Evolutionary conservation across 2,797 vertebrate species (phyloP).

Genomic region (Peromyscus eremicus): DNA sequence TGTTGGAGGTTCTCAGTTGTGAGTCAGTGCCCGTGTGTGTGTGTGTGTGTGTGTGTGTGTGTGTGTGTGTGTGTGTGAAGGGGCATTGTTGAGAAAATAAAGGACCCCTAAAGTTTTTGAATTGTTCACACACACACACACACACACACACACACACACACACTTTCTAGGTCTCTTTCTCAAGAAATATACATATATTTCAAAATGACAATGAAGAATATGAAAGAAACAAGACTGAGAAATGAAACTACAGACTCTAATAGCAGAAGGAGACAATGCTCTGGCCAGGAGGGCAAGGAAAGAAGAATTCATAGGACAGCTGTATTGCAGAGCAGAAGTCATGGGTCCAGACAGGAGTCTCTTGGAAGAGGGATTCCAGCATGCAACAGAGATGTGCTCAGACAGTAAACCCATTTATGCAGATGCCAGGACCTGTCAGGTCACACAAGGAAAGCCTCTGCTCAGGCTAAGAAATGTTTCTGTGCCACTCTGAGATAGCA

Average conservation of each 20-base stretch:
- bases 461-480: not conserved
- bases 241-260: not conserved
- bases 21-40: not conserved
- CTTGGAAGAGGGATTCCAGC: not conserved
- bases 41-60: not conserved
- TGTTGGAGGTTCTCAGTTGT: not conserved
- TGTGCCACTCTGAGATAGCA: too few species aligned
- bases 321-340: not conserved
- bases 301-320: not conserved
- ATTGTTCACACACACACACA: too few species aligned
- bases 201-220: not conserved
- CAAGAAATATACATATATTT: not conserved
- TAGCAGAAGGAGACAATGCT: not conserved
- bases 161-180: not conserved
- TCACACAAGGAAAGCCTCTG: not conserved
- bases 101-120: not conserved
- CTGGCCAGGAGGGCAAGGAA: not conserved
- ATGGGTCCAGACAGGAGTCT: not conserved
- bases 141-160: not conserved
- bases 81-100: not conserved
- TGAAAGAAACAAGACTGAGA: not conserved
- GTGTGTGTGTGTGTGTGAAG: not conserved
- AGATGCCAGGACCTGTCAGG: not conserved
- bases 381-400: not conserved
- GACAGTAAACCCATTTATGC: not conserved